phyloP scores from a whole-genome alignment of 2,113 vertebrate genomes.

The Tachysurus vachellii region DNA sequence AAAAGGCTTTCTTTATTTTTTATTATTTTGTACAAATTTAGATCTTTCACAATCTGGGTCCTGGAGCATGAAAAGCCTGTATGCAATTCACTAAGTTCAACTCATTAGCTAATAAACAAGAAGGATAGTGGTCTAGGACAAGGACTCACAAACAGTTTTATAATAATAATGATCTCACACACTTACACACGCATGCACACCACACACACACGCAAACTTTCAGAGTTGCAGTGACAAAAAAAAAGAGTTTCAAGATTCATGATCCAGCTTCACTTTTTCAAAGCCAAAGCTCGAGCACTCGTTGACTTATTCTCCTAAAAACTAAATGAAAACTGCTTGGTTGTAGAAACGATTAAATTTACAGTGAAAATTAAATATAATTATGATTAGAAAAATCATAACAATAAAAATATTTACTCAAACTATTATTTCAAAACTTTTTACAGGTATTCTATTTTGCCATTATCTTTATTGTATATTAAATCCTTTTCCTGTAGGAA shows the following conservation, averaged over 20 bases:
- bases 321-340: not conserved
- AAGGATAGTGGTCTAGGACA: not conserved
- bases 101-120: not conserved
- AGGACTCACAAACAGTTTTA: no score
- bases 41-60: not conserved
- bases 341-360: not conserved
- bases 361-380: not conserved
- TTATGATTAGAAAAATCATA: no score
- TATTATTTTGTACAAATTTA: not conserved
- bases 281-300: not conserved
- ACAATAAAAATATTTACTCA: not conserved
- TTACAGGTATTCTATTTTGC: not conserved
- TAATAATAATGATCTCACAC: no score
- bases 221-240: no score
- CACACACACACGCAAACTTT: no score
- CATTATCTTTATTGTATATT: not conserved
- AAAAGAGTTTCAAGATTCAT: not conserved
- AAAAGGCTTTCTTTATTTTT: fast-evolving
- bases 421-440: not conserved
- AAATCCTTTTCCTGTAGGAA: constrained; percentile 70
- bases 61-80: not conserved
- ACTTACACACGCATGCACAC: no score
- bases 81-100: not conserved
- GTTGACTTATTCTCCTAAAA: not conserved
- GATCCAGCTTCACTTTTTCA: not conserved